Conservation (phyloP, 1,140 invertebrate species). For the Polypedilum vanderplanki region DNA sequence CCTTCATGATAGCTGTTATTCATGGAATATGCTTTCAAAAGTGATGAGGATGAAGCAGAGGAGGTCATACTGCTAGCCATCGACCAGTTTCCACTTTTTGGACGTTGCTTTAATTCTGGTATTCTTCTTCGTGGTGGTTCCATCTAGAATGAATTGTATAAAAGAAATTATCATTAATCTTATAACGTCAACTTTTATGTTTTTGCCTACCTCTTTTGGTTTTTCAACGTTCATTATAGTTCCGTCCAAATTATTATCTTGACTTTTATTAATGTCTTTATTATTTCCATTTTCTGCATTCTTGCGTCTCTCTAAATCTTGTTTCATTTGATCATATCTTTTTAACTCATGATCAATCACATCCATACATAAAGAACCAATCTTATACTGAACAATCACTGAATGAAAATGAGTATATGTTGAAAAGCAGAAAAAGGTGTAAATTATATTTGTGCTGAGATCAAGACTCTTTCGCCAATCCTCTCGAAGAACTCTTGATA, state of each 20-base stretch:
- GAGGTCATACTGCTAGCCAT: conserved; percentile 47
- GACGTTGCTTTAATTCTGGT: conserved; percentile 57
- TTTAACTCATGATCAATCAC: conserved; percentile 90
- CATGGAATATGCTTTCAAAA: conserved; percentile 45
- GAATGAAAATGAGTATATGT: conserved; percentile 94
- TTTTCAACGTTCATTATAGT: conserved; percentile 43
- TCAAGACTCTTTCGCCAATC: conserved; percentile 96
- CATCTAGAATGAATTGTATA: conserved; percentile 40
- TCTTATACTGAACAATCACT: conserved; percentile 85
- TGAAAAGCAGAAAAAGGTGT: conserved; percentile 96
- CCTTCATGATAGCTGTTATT: conserved; percentile 59
- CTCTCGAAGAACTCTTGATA: conserved; percentile 89
- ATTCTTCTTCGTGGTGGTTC: conserved; percentile 59
- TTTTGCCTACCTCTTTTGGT: conserved; percentile 38
- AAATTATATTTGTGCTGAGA: conserved; percentile 92
- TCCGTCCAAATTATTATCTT: conserved; percentile 41
- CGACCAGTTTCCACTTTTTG: conserved; percentile 58
- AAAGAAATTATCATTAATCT: background rate
- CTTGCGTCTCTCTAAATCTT: conserved; percentile 68
- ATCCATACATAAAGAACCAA: conserved; percentile 92
- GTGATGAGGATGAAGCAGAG: conserved; percentile 33
- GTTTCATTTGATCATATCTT: conserved; percentile 88
- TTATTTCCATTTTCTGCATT: conserved; percentile 43
- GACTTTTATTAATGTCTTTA: conserved; percentile 41
- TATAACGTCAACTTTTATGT: background rate